Percentiles rank a stretch among this genome's conserved stretches.
Conservation (phyloP, 1,140 invertebrate species). For the Periplaneta americana region DNA sequence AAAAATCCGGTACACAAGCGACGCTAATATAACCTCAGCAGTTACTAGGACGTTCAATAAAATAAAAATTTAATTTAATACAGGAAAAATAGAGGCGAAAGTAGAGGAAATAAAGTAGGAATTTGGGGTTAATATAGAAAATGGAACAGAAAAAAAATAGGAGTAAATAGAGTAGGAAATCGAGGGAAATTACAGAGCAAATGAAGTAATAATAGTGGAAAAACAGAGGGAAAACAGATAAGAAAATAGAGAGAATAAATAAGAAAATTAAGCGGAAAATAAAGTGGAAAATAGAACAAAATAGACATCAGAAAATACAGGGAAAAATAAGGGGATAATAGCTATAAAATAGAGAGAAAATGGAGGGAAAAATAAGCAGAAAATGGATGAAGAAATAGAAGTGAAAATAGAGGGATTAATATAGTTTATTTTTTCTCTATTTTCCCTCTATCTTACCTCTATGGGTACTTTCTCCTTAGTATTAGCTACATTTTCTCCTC, state of each 20-base stretch:
- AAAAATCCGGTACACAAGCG: too few relatives aligned
- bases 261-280: not conserved
- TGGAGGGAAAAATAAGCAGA: too few relatives aligned
- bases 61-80: too few relatives aligned
- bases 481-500: too few relatives aligned
- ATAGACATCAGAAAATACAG: not conserved
- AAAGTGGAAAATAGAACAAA: not conserved
- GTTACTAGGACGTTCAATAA: too few relatives aligned
- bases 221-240: not conserved
- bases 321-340: not conserved
- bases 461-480: too few relatives aligned
- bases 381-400: too few relatives aligned
- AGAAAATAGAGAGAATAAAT: not conserved
- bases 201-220: not conserved
- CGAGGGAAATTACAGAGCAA: not conserved
- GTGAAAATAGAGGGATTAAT: too few relatives aligned
- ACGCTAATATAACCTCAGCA: too few relatives aligned
- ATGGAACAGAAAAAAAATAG: not conserved
- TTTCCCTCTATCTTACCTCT: too few relatives aligned
- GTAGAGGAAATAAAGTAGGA: not conserved
- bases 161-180: not conserved
- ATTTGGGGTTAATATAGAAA: not conserved
- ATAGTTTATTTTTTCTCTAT: too few relatives aligned
- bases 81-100: not conserved
- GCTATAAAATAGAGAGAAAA: too few relatives aligned